Evolutionary conservation across 2,888 invertebrate genomes (phyloP).

Genomic region (Oasisia sp.): DNA sequence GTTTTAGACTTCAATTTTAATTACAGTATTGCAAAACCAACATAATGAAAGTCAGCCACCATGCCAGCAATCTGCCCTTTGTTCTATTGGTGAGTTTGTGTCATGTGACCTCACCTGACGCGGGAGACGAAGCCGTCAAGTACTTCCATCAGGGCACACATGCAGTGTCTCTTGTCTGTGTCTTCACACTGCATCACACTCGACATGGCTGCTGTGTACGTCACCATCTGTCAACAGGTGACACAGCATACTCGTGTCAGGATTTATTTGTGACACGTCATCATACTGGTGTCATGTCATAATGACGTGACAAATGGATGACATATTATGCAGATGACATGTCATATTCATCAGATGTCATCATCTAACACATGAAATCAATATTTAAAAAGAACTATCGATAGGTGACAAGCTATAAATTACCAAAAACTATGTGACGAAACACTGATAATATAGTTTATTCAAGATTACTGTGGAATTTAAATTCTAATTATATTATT

Average conservation of each 20-base stretch:
- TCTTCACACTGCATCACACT: conserved; percentile 90
- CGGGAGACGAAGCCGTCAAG: conserved; percentile 71
- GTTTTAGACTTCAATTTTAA: background rate
- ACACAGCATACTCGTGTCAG: conserved; percentile 30
- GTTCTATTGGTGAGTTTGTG: background rate
- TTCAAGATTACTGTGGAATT: background rate
- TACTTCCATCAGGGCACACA: conserved; percentile 86
- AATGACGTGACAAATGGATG: too few species aligned
- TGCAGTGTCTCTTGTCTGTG: conserved; percentile 87
- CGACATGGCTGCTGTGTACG: conserved; percentile 88
- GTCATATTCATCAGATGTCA: too few species aligned
- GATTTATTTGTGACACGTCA: too few species aligned
- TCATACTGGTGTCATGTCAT: background rate
- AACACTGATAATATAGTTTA: background rate
- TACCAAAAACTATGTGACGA: background rate
- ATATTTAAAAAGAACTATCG: too few species aligned
- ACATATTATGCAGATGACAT: too few species aligned
- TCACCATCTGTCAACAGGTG: conserved; percentile 74
- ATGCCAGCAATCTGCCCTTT: background rate
- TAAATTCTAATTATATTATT: too few species aligned
- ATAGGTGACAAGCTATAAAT: background rate
- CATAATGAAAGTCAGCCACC: background rate
- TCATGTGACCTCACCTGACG: conserved; percentile 51
- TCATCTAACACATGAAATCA: too few species aligned
- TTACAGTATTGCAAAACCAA: background rate